A percentile compares a stretch with the other conserved stretches of the same genome.
Evolutionary conservation across 30 jellyfish, hydroid and myxozoan species (phyloP).

Genomic region (Hydractinia echinata): DNA sequence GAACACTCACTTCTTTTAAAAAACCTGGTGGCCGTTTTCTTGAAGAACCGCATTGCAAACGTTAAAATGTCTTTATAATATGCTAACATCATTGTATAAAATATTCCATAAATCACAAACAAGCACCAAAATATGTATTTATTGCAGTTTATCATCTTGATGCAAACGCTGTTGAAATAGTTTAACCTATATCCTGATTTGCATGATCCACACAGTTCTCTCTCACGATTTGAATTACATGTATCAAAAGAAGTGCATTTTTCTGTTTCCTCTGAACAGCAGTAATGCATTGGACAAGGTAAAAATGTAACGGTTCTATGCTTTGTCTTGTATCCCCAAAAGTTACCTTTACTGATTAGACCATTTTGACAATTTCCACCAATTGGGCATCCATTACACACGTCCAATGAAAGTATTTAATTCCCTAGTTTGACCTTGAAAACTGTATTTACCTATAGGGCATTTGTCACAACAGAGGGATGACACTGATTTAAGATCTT

Average conservation of each 20-base stretch:
- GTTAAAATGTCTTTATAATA: neutral
- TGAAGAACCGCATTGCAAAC: neutral
- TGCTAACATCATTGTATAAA: no score
- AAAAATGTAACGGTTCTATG: neutral
- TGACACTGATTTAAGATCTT: no score
- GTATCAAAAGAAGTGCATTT: constrained; percentile 11
- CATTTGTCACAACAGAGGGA: no score
- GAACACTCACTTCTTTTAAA: neutral
- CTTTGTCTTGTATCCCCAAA: neutral
- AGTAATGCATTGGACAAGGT: constrained; percentile 8
- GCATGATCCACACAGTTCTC: constrained; percentile 15
- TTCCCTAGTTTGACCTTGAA: no score
- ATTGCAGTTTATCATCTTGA: neutral
- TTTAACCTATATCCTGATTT: neutral
- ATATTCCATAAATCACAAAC: neutral
- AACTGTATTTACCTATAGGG: no score
- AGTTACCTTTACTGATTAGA: neutral
- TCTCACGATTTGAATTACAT: neutral
- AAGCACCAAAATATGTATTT: constrained; percentile 5
- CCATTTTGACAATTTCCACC: neutral
- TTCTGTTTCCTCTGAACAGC: constrained; percentile 1
- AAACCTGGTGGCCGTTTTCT: neutral
- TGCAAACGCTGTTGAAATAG: neutral
- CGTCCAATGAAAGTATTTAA: no score
- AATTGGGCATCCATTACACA: neutral